These are phyloP conservation scores for Corythornis vintsioides DNA, from an alignment of 2,113 vertebrate genomes.

Conservation along the genomic window DNA sequence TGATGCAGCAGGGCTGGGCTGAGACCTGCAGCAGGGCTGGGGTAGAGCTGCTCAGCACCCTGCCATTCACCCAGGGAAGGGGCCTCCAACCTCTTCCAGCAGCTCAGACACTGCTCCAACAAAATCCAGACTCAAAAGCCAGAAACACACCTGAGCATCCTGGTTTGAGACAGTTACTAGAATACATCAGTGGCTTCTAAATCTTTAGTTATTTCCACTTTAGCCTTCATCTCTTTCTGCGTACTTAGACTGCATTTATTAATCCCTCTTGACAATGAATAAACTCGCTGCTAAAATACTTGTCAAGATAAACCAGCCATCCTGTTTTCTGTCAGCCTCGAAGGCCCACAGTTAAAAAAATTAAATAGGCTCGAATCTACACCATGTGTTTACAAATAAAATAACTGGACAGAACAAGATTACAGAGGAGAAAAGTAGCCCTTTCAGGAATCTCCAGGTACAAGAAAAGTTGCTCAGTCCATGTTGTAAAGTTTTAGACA, in stretches of 20 bases:
- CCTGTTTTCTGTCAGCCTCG: neutral
- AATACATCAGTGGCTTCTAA: neutral
- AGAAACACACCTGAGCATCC: accelerated
- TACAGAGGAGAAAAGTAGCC: constrained; percentile 50
- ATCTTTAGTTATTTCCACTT: neutral
- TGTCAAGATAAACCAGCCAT: neutral
- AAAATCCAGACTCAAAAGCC: neutral
- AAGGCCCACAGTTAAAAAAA: neutral
- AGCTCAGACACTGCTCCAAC: neutral
- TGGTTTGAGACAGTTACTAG: neutral
- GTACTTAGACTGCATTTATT: neutral
- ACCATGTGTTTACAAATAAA: constrained; percentile 63
- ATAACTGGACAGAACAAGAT: constrained; percentile 39
- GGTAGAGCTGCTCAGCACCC: neutral
- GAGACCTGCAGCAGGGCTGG: accelerated
- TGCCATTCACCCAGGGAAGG: accelerated
- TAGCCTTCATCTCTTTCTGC: neutral
- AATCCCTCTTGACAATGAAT: neutral
- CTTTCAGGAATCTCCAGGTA: constrained; percentile 30
- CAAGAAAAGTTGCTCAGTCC: neutral
- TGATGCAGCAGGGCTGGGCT: accelerated
- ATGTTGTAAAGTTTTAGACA: constrained; percentile 14
- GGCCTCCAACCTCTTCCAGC: neutral
- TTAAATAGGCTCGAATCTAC: constrained; percentile 38
- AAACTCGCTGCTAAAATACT: neutral